Evolutionary conservation across 2,113 vertebrate species (phyloP).

Genomic region (Gobio gobio): DNA sequence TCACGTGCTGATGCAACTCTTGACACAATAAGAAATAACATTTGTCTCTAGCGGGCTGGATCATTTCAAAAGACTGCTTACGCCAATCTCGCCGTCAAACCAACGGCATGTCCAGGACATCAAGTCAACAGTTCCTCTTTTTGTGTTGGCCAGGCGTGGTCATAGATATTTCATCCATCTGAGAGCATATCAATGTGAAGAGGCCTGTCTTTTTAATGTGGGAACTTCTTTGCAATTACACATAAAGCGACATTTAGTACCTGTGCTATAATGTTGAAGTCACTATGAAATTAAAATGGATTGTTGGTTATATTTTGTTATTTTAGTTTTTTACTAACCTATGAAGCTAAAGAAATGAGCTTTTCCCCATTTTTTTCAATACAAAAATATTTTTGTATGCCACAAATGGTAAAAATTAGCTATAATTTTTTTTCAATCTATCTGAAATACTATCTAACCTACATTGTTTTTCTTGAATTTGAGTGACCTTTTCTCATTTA

Average conservation of each 20-base stretch:
- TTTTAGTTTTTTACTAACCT: too few species aligned
- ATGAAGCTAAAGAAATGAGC: too few species aligned
- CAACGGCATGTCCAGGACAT: not conserved
- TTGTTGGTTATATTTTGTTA: too few species aligned
- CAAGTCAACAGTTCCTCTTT: constrained; percentile 11
- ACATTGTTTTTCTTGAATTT: too few species aligned
- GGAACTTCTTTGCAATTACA: not conserved
- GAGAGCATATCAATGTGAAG: not conserved
- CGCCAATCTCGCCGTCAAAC: not conserved
- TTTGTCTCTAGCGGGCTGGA: not conserved
- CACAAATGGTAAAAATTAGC: too few species aligned
- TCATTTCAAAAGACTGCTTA: constrained; percentile 23
- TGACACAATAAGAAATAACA: not conserved
- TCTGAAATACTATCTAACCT: too few species aligned
- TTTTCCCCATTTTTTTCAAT: too few species aligned
- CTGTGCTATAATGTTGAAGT: not conserved
- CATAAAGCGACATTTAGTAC: not conserved
- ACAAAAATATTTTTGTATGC: too few species aligned
- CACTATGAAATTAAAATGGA: too few species aligned
- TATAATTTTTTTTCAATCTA: too few species aligned
- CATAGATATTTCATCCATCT: constrained; percentile 15
- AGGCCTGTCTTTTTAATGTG: not conserved
- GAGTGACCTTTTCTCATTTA: too few species aligned
- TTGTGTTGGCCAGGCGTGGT: not conserved
- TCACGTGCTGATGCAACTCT: not conserved